Evolutionary conservation across 37 sponge, comb jelly and placozoan genomes (phyloP).

Genomic region (Aplysina aerophoba): DNA sequence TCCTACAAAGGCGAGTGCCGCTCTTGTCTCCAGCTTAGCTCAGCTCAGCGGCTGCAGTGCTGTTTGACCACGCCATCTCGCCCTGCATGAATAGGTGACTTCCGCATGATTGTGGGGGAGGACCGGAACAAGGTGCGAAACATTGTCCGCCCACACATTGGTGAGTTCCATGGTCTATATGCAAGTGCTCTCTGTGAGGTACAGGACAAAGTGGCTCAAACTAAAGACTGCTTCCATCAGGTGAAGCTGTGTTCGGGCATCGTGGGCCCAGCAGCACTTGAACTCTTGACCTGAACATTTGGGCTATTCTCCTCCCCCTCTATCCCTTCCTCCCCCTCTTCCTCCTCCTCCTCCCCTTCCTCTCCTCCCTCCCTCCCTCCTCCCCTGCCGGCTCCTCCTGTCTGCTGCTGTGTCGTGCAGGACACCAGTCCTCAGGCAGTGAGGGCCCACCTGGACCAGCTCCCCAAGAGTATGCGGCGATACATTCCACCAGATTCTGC

Average conservation of each 20-base stretch:
- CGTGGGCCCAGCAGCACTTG: no score
- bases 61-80: no score
- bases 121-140: conserved; percentile 83
- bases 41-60: background rate
- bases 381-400: no score
- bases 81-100: conserved; percentile 58
- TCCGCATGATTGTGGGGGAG: conserved; percentile 88
- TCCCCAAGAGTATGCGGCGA: no score
- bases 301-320: conserved; percentile 46
- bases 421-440: no score
- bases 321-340: conserved; percentile 29
- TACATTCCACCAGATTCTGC: no score
- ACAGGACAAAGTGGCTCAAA: no score
- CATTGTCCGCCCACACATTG: conserved; percentile 69
- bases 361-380: background rate
- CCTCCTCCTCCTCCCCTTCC: background rate
- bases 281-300: no score
- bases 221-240: background rate
- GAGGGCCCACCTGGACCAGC: no score
- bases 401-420: no score
- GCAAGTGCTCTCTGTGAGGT: background rate
- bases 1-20: conserved; percentile 66
- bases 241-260: background rate
- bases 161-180: conserved; percentile 70
- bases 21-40: background rate